Evolutionary conservation across 2,113 vertebrate genomes (phyloP).

Genomic region (Calyptomena viridis): DNA sequence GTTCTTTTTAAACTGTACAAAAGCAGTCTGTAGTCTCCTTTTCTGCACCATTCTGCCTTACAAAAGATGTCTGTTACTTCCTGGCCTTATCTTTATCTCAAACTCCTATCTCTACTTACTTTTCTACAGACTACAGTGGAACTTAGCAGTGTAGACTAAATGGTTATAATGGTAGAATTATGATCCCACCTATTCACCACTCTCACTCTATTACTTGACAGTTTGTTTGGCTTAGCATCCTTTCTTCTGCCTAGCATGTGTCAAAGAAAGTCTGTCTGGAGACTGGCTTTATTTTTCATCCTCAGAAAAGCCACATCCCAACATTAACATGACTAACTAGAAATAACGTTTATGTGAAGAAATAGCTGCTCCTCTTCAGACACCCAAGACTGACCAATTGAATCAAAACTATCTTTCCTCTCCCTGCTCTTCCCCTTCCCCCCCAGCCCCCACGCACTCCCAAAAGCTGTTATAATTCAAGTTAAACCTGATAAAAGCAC

Average conservation of each 20-base stretch:
- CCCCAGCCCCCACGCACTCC: rapidly evolving
- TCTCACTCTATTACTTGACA: background rate
- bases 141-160: background rate
- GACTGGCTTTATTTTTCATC: background rate
- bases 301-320: background rate
- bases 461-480: background rate
- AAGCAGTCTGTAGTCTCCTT: background rate
- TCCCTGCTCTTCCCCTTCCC: background rate
- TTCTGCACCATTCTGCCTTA: background rate
- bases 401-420: background rate
- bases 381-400: background rate
- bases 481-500: background rate
- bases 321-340: background rate
- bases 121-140: background rate
- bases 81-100: background rate
- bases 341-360: background rate
- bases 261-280: background rate
- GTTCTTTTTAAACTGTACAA: background rate
- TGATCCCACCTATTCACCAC: background rate
- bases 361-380: background rate
- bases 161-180: background rate
- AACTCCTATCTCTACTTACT: background rate
- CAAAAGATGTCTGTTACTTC: background rate
- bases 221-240: background rate
- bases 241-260: background rate